A percentile compares a stretch with the other conserved stretches of the same genome.
These are phyloP conservation scores for Rousettus madagascariensis DNA, from an alignment of 2,797 vertebrate genomes.

Conservation along the genomic window DNA sequence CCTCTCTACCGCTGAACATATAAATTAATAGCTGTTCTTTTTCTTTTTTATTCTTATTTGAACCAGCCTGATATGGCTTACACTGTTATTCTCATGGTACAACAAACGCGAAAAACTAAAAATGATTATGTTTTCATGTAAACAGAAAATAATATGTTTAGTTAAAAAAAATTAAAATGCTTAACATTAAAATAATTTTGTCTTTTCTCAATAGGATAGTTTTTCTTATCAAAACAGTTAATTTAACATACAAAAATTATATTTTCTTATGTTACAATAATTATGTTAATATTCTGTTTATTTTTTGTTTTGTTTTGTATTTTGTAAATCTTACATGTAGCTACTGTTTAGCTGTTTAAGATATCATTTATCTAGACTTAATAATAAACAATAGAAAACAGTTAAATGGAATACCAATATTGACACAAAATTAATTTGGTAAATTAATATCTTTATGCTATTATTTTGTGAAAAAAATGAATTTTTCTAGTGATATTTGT, in stretches of 20 bases:
- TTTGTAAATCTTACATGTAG: background rate
- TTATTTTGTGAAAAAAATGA: background rate
- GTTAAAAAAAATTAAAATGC: background rate
- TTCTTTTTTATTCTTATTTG: background rate
- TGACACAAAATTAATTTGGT: background rate
- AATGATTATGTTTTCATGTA: background rate
- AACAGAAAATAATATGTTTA: background rate
- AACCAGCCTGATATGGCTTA: background rate
- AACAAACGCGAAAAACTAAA: background rate
- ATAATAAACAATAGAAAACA: background rate
- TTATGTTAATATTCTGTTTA: background rate
- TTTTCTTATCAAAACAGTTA: background rate
- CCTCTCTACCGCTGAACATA: background rate
- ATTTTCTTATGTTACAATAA: background rate
- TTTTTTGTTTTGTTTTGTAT: background rate
- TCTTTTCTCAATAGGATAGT: background rate
- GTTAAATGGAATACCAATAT: background rate
- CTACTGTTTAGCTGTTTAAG: background rate
- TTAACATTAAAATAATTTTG: background rate
- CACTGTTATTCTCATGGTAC: background rate
- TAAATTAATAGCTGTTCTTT: background rate
- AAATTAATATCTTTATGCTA: background rate
- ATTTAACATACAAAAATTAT: background rate
- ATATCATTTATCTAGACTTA: background rate
- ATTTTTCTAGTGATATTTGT: constrained; percentile 9